These are phyloP conservation scores for Euspilapteryx auroguttella DNA, from an alignment of 2,888 invertebrate genomes.

Conservation along the genomic window DNA sequence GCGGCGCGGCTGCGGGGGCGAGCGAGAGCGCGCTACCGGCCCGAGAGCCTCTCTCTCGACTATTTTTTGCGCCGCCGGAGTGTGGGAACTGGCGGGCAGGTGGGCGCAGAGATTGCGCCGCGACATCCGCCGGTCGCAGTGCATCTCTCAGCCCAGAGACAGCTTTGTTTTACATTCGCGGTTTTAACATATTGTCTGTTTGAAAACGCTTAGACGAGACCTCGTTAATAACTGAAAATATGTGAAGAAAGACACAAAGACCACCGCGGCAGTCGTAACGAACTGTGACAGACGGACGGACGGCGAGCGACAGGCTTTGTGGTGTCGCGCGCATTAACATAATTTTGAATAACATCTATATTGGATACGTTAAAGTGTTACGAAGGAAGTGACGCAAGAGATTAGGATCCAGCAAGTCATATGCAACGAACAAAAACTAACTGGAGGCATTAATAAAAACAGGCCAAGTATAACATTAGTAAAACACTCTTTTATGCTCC, in stretches of 20 bases:
- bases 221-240: no score
- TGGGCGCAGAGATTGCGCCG: constrained; percentile 46
- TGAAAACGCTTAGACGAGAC: constrained; percentile 7
- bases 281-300: constrained; percentile 1
- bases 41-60: constrained; percentile 28
- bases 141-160: no score
- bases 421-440: no score
- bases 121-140: constrained; percentile 56
- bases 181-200: constrained; percentile 45
- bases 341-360: background rate
- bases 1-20: constrained; percentile 37
- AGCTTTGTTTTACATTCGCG: constrained; percentile 43
- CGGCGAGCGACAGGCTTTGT: background rate
- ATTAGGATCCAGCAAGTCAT: no score
- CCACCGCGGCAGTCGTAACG: constrained; percentile 1
- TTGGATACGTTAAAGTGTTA: background rate
- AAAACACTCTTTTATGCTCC: constrained; percentile 1
- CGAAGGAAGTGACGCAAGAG: no score
- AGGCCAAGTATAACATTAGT: constrained; percentile 2
- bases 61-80: constrained; percentile 60
- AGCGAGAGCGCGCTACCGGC: constrained; percentile 25
- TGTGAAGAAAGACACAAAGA: constrained; percentile 1
- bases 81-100: constrained; percentile 60
- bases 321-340: background rate
- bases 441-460: no score